These are phyloP conservation scores for Drosophila micromelanica DNA, from an alignment of 1,140 invertebrate genomes.

Conservation along the genomic window DNA sequence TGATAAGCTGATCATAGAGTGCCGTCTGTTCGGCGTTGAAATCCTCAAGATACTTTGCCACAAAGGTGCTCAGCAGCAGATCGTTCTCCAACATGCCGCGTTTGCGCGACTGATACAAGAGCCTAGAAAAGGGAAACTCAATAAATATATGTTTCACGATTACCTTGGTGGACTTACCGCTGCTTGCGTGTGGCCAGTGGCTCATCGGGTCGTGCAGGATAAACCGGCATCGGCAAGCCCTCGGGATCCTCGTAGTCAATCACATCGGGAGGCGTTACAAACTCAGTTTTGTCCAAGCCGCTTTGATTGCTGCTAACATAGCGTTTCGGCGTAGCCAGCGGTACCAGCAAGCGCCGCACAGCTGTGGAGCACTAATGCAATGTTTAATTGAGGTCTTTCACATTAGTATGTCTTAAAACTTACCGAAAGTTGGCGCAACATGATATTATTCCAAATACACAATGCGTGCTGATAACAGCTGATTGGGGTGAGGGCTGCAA, in stretches of 20 bases:
- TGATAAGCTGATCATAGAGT: conserved; percentile 96
- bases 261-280: conserved; percentile 53
- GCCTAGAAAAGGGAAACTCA: conserved; percentile 85
- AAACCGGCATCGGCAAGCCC: conserved; percentile 70
- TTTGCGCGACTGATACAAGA: conserved; percentile 98
- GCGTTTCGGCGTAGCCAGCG: conserved; percentile 23
- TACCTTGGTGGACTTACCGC: conserved; percentile 39
- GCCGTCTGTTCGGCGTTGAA: conserved; percentile 91
- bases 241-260: conserved; percentile 75
- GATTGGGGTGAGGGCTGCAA: conserved; percentile 42
- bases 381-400: not conserved
- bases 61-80: conserved; percentile 96
- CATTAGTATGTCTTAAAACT: not conserved
- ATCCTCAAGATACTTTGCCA: conserved; percentile 90
- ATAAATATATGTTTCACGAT: not conserved
- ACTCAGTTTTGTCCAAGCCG: conserved; percentile 49
- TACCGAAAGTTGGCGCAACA: conserved; percentile 64
- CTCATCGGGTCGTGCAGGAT: conserved; percentile 67
- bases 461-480: conserved; percentile 28
- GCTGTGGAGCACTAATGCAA: conserved; percentile 16
- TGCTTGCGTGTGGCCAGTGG: conserved; percentile 69
- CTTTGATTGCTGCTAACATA: conserved; percentile 26
- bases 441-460: conserved; percentile 4
- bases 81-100: conserved; percentile 99
- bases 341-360: conserved; percentile 31